phyloP scores from a whole-genome alignment of 2,113 vertebrate species.

The Seriola dumerili region DNA sequence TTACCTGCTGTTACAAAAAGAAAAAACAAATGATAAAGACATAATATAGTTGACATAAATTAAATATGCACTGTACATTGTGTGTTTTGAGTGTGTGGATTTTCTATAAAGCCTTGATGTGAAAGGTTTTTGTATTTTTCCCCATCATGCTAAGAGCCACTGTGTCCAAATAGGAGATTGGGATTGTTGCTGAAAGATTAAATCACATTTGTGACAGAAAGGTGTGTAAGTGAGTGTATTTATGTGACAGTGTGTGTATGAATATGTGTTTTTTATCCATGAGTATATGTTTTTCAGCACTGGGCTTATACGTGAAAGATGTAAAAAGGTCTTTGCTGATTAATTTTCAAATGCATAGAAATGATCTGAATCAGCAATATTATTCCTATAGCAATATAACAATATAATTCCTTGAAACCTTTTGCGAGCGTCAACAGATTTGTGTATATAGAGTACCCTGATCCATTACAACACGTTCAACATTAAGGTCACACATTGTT shows the following conservation, averaged over 20 bases:
- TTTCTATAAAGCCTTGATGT: not conserved
- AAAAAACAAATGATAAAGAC: not conserved
- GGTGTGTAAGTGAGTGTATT: not conserved
- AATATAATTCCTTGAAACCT: not conserved
- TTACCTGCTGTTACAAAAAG: not conserved
- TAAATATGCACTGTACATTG: not conserved
- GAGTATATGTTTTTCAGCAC: no score
- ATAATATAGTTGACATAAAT: not conserved
- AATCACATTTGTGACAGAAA: not conserved
- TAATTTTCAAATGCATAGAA: not conserved
- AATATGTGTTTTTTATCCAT: not conserved
- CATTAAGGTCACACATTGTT: constrained; percentile 1
- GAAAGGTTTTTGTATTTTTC: no score
- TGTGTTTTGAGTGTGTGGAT: not conserved
- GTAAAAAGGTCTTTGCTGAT: not conserved
- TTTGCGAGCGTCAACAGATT: not conserved
- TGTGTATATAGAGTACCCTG: not conserved
- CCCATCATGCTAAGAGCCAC: not conserved
- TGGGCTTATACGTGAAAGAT: no score
- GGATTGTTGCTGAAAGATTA: not conserved
- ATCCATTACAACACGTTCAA: not conserved
- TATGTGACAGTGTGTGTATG: not conserved
- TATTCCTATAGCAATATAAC: no score
- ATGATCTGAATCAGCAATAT: not conserved
- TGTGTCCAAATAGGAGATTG: not conserved